Base-by-base conservation (phyloP, 2,113 vertebrate species). In the Cygnus atratus region DNA sequence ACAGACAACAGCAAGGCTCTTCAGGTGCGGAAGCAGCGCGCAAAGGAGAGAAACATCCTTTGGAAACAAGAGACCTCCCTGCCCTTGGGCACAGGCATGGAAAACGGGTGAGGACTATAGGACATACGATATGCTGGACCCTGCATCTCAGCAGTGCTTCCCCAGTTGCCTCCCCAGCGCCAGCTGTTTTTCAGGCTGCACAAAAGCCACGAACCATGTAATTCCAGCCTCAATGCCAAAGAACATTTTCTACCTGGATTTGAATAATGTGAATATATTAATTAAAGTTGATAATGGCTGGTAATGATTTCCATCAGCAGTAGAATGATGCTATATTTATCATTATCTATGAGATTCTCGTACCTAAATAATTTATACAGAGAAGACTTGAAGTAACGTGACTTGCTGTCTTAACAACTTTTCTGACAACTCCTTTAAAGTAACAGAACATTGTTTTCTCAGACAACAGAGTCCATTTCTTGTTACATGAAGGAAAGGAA, bases 191-290 rank as follows among this genome's bases (percentile, higher is more conserved):
- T 91, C 90, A 58, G 37, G 35, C 81, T 28, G 62, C 31, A 86
- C 62, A 78, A 70, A 90, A 70, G 31, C 52, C 76, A 79, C 1
- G 10, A 83, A 50, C 80, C 61, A 9, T 55, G 65, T 65, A 93
- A 81, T 71, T 80, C 68, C 21, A 73, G 84, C 89, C 90, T 86
- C 67, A 82, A 77, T 77, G 88, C 73, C 85, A 89, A 94, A 70
- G 95, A 97, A 90, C 66, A 76, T 90, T 91, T 97, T 90, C 96
- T 95, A 95, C 95, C 95, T 95, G 95, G 90, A 96, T 96, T 94
- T 96, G 96, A 96, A 97, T 96, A 89, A 95, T 33, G 87, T 92
- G 96, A 97, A 95, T 95, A 88, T 71, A 96, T 93, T 95, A 95
- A 97, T 96, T 95, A 96, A 92, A 91, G 95, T 63, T 93, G 76